phyloP scores from a whole-genome alignment of 2,888 invertebrate species.

The Mythimna lalbum region DNA sequence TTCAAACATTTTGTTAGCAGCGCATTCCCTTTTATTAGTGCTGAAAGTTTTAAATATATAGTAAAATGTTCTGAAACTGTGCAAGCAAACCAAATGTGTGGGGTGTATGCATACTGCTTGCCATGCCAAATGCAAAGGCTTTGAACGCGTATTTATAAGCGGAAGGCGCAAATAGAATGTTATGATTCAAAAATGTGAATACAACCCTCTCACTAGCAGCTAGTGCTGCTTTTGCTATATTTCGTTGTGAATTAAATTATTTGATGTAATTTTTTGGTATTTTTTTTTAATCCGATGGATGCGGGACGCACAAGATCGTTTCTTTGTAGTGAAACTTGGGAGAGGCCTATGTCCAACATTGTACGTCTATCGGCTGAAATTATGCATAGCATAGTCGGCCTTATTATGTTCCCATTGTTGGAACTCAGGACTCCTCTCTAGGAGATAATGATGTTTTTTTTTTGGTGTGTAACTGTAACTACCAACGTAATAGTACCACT shows the following conservation, averaged over 20 bases:
- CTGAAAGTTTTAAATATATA: slow-evolving; percentile 41
- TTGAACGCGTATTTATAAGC: slow-evolving; percentile 72
- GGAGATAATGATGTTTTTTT: no score
- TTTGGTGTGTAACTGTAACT: no score
- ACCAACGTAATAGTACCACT: no score
- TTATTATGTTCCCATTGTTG: no score
- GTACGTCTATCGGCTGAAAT: no score
- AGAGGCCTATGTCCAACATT: no score
- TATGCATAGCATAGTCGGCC: no score
- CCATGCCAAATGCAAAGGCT: slow-evolving; percentile 74
- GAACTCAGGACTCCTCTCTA: no score
- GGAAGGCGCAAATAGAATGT: slow-evolving; percentile 76
- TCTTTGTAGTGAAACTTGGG: no score
- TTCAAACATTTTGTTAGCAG: slow-evolving; percentile 31
- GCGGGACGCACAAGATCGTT: no score
- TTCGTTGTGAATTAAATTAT: background rate
- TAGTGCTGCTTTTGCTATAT: slow-evolving; percentile 9
- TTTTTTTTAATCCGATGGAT: no score
- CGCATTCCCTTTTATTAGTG: slow-evolving; percentile 42
- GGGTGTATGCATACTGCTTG: slow-evolving; percentile 62
- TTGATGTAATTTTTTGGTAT: no score
- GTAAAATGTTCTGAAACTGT: slow-evolving; percentile 28
- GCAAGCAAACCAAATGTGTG: slow-evolving; percentile 31
- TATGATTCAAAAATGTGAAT: slow-evolving; percentile 78
- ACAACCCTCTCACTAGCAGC: slow-evolving; percentile 59